Base-by-base conservation (phyloP, 2,797 vertebrate genomes). In the Alfaro cultratus region DNA sequence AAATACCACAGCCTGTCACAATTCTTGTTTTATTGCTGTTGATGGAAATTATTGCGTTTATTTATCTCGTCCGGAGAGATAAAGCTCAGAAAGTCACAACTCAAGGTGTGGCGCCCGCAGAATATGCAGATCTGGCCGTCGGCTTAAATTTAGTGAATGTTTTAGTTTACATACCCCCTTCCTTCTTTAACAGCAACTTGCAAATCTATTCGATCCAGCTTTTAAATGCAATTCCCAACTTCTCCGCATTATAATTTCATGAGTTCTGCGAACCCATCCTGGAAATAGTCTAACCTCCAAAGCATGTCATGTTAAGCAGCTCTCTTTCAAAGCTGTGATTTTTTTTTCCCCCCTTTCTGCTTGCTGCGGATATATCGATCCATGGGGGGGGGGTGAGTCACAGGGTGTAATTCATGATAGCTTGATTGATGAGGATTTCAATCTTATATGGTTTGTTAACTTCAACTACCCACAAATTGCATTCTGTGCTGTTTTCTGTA, bases 351-450 rank as follows among this genome's bases (percentile, higher is more conserved):
- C 86, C 29, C 29, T 7, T 36, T 21, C 39, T 86, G 92, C 90
- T 92, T 89, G 91, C 93, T 92, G 92, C 94, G 95, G 92, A 94
- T 95, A 94, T 95, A 96, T 95, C 88, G 95, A 96, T 96, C 93
- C 85, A 74, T 80, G 89, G 92, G 94, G 94, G 93, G 89, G 92
- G 94, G 94, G 93, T 93, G 94, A 95, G 92, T 95, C 94, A 95
- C 92, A 92, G 93, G 92, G 91, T 94, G 93, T 95, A 95, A 95
- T 95, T 96, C 94, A 95, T 94, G 93, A 95, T 93, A 90, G 91
- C 89, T 93, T 95, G 95, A 96, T 95, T 95, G 95, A 96, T 96
- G 95, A 95, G 94, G 93, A 96, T 93, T 95, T 94, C 93, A 94
- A 94, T 94, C 94, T 92, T 94, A 84, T 94, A 94, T 93, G 93